Base-by-base conservation (phyloP, 2,888 invertebrate species). In the Pristionchus arcanus region DNA sequence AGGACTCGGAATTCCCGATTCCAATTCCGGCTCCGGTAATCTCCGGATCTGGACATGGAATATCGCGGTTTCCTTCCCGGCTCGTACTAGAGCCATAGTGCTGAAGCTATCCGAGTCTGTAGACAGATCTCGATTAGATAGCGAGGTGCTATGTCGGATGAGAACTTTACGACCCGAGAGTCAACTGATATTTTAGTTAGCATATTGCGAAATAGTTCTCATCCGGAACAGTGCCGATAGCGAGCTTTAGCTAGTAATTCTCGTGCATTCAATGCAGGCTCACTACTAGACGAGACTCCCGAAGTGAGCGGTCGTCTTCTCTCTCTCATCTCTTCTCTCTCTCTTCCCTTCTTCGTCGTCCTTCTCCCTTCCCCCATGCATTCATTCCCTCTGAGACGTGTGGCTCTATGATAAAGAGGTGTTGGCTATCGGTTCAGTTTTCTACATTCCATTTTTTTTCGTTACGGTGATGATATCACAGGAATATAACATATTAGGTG, bases 361-460 rank as follows among this genome's bases (percentile, higher is more conserved):
- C 59, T 34, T 37, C 21, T 49, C 34, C 84, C 31, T 55, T 55
- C 31, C 34, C 13, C 59, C 37, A 55, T 84, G 7, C 59, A 28
- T 59, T 37, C 59, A 28, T 59, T 37, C 59, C 84, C 84, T 74
- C 74, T 25, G 55, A 84, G 84, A 84, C 84, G 84, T 84, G 84
- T 81, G 81, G 81, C 81, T 84, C 84, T 63, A 59, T 84, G 84
- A 84, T 84, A 84, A 84, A 84, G 84, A 84, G 84, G 59, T 84
- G 84, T 84, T 84, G 59, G 84, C 59, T 59, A 16, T 4, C 7
- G n/a, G n/a, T n/a, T n/a, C 31, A 7, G 77, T n/a, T 2, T 21
- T n/a, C 81, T 16, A 2, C 55, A 21, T 49, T 49, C 11, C 9
- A 49, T 49, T 49, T 49, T 13, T 9, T 7, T 49, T n/a, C n/a